Evolutionary conservation across 2,113 vertebrate genomes (phyloP).

Genomic region (Leucoraja erinaceus): DNA sequence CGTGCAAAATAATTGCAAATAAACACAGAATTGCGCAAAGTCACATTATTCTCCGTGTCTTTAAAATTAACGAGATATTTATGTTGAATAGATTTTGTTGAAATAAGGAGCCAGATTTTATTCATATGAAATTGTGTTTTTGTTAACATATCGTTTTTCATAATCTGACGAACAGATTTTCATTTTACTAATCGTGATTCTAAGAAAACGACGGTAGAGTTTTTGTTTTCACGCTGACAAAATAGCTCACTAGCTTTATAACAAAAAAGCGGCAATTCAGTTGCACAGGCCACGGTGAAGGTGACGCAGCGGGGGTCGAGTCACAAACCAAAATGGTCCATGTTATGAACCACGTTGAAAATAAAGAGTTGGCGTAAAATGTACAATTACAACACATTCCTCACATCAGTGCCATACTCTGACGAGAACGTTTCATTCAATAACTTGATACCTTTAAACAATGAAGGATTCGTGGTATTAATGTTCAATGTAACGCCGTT

Average conservation of each 20-base stretch:
- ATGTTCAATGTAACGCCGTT: conserved; percentile 23
- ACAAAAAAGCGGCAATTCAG: conserved; percentile 11
- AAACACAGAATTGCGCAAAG: background rate
- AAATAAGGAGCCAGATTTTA: background rate
- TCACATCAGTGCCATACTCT: background rate
- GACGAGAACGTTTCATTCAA: conserved; percentile 19
- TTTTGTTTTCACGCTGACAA: conserved; percentile 3
- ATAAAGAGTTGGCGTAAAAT: conserved; percentile 25
- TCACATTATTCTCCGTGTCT: background rate
- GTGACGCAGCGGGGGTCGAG: conserved; percentile 35
- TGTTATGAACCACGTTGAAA: background rate
- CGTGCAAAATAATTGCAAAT: background rate
- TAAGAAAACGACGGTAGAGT: background rate
- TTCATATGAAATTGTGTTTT: background rate
- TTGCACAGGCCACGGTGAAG: conserved; percentile 34
- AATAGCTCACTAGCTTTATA: background rate
- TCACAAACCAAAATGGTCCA: conserved; percentile 17
- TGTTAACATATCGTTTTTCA: background rate
- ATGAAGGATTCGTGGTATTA: background rate
- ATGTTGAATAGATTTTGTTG: background rate
- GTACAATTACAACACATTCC: conserved; percentile 30
- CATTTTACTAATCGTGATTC: background rate
- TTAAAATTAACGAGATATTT: background rate
- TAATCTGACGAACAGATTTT: background rate
- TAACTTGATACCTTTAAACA: conserved; percentile 20